These are phyloP conservation scores for Choristoneura rosaceana DNA, from an alignment of 2,888 invertebrate genomes.

Conservation along the genomic window DNA sequence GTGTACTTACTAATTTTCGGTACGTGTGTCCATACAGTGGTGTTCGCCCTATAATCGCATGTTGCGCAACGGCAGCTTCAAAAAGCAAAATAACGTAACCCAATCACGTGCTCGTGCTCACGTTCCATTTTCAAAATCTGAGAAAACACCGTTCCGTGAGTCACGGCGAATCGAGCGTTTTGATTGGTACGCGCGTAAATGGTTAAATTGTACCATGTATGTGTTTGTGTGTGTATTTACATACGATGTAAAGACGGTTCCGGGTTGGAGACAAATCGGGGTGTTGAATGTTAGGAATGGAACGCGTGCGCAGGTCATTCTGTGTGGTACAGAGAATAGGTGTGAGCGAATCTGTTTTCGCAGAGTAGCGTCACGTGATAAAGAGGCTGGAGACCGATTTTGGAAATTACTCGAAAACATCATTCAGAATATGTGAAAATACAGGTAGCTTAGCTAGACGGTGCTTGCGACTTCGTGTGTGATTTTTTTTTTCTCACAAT, in stretches of 20 bases:
- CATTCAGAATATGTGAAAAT: too few species aligned
- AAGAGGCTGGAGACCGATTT: too few species aligned
- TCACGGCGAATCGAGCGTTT: conserved; percentile 2
- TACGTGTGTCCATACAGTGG: not conserved
- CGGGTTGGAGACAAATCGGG: conserved; percentile 45
- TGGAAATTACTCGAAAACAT: too few species aligned
- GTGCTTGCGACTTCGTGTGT: too few species aligned
- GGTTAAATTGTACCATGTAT: conserved; percentile 47
- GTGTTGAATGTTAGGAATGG: conserved; percentile 42
- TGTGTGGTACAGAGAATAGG: not conserved
- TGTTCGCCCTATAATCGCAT: conserved; percentile 47
- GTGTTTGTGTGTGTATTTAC: conserved; percentile 48
- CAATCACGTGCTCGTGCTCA: conserved; percentile 69
- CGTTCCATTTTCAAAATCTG: conserved; percentile 61
- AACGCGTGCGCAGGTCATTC: conserved; percentile 10
- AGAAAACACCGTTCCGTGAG: conserved; percentile 45
- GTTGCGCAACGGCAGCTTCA: conserved; percentile 58
- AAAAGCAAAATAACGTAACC: conserved; percentile 66
- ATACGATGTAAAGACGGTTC: conserved; percentile 49
- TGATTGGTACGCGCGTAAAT: conserved; percentile 48
- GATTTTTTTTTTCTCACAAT: too few species aligned
- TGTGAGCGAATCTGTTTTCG: not conserved
- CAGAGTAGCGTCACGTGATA: too few species aligned
- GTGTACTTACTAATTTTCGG: not conserved
- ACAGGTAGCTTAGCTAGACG: too few species aligned